phyloP scores from a whole-genome alignment of 2,797 vertebrate genomes.

The Loriculus beryllinus region DNA sequence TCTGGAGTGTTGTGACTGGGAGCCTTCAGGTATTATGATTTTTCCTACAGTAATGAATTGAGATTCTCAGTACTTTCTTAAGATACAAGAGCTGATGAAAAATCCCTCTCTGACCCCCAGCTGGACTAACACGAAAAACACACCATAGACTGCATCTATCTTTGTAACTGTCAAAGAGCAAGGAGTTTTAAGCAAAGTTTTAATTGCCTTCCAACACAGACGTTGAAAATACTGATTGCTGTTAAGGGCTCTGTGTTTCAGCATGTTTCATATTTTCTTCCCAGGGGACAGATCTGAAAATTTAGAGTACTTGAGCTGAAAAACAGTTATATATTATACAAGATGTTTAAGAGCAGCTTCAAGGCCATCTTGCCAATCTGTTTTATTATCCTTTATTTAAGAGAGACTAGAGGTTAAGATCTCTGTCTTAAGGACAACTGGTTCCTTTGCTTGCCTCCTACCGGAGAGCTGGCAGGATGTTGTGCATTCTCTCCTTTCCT shows the following conservation, averaged over 20 bases:
- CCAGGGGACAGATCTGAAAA: background rate
- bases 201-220: slow-evolving; percentile 16
- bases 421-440: background rate
- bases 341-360: background rate
- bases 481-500: background rate
- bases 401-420: background rate
- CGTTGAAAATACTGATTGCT: background rate
- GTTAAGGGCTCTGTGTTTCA: background rate
- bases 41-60: background rate
- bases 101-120: background rate
- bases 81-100: background rate
- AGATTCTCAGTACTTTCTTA: background rate
- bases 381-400: background rate
- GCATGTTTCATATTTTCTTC: background rate
- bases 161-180: background rate
- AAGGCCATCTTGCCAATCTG: background rate
- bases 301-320: background rate
- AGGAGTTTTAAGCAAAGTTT: background rate
- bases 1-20: background rate
- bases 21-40: background rate
- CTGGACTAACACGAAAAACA: background rate
- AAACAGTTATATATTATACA: slow-evolving; percentile 23
- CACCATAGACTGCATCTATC: background rate
- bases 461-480: background rate
- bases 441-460: background rate